phyloP scores from a whole-genome alignment of 2,797 vertebrate genomes.

The Tokudaia muenninki region DNA sequence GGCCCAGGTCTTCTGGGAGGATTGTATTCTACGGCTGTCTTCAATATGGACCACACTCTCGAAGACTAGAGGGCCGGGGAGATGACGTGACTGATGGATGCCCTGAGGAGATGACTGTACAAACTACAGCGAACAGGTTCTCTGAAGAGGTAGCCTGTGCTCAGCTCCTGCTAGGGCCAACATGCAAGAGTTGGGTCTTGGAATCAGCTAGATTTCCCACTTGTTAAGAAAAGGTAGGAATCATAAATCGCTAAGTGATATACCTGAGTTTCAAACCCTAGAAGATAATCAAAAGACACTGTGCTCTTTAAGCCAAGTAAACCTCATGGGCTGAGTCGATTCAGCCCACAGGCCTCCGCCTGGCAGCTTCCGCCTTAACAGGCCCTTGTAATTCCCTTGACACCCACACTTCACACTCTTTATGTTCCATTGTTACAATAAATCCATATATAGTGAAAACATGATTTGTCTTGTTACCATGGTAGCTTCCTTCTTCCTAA shows the following conservation, averaged over 20 bases:
- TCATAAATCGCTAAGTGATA: slow-evolving; percentile 7
- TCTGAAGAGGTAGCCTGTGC: background rate
- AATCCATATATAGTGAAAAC: slow-evolving; percentile 26
- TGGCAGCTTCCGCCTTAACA: background rate
- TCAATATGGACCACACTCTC: background rate
- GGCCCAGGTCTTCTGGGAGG: background rate
- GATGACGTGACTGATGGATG: too few species aligned
- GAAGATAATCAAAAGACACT: background rate
- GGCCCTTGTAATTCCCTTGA: slow-evolving; percentile 28
- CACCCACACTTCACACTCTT: background rate
- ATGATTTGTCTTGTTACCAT: slow-evolving; percentile 57
- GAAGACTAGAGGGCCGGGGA: background rate
- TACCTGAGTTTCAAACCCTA: slow-evolving; percentile 15
- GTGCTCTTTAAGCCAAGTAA: slow-evolving; percentile 17
- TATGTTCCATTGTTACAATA: slow-evolving; percentile 30
- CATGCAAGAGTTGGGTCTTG: background rate
- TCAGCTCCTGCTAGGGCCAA: background rate
- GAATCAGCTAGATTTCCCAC: background rate
- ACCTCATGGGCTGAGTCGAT: background rate
- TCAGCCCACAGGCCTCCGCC: background rate
- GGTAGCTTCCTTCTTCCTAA: slow-evolving; percentile 50
- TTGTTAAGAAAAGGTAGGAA: background rate
- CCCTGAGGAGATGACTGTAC: background rate
- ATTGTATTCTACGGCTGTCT: background rate
- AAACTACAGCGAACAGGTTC: too few species aligned